Base-by-base conservation (phyloP, 2,888 invertebrate genomes). In the Spodoptera picta region DNA sequence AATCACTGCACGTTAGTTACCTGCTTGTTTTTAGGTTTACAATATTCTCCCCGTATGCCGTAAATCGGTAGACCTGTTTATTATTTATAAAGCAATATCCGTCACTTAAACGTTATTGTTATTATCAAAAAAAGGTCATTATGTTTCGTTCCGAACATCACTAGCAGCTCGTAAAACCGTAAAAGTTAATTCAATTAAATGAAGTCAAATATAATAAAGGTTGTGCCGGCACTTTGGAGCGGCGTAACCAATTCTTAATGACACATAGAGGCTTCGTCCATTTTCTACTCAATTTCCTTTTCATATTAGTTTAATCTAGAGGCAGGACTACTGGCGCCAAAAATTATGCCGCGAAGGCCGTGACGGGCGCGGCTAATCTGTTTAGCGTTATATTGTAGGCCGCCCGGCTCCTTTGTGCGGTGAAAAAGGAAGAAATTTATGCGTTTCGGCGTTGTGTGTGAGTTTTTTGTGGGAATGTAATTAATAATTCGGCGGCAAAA, bases 401-500 rank as follows among this genome's bases (percentile, higher is more conserved):
- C 87, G 86, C 85, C 86, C 91, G 92, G 90, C 83, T 85, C 91
- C 91, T 94, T 94, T 94, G 94, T 93, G 92, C 89, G 90, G 88
- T 92, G 91, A 92, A 94, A 94, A 94, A 94, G 92, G 93, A 93
- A 93, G 92, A 94, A 94, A 94, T 94, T 94, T 94, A 94, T 94
- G 92, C 91, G 91, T 92, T 93, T 92, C 94, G 94, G 94, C 92
- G 84, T 88, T 91, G 91, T 93, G 93, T 93, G 92, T 90, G 86
- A 88, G 92, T 94, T 94, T 94, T 94, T 94, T 94, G 92, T 93
- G 83, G 78, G 92, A 93, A 93, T 93, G 94, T 95, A 94, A 95
- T 95, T 95, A 95, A 95, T 95, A 95, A 94, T 94, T 94, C 93
- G 92, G 95, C 95, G 95, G 95, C 94, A 95, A 95, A 95, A 95